phyloP scores from a whole-genome alignment of 2,113 vertebrate genomes.

The Odontophorus gujanensis region DNA sequence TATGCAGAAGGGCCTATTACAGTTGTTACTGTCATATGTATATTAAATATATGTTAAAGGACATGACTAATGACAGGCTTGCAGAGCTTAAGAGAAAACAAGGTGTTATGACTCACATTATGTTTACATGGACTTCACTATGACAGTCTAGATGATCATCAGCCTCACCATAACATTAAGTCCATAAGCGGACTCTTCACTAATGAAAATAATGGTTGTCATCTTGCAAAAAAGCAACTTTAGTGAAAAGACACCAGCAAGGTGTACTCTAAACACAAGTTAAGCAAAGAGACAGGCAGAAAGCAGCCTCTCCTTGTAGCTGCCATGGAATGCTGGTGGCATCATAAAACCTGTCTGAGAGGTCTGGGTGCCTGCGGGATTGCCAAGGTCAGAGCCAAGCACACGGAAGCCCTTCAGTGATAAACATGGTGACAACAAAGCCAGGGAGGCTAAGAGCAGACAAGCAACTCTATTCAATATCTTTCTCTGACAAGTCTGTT shows the following conservation, averaged over 20 bases:
- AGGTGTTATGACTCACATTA: not conserved
- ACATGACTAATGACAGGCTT: not conserved
- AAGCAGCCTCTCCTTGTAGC: not conserved
- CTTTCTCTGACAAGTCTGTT: not conserved
- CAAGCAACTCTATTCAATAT: not conserved
- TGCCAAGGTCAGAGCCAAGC: fast-evolving
- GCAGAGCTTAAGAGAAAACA: not conserved
- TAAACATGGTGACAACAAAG: not conserved
- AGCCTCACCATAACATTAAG: not conserved
- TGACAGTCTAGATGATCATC: not conserved
- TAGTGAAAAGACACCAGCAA: not conserved
- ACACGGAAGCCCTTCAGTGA: not conserved
- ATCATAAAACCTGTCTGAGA: not conserved
- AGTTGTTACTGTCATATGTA: not conserved
- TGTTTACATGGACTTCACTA: not conserved
- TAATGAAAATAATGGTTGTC: slow-evolving; percentile 7
- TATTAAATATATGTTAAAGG: not conserved
- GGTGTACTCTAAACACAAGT: not conserved
- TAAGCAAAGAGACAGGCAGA: not conserved
- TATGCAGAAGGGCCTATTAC: not conserved
- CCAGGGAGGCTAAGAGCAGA: not conserved
- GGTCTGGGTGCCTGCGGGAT: not conserved
- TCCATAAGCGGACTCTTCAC: not conserved
- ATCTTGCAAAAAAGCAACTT: not conserved
- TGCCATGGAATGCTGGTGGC: fast-evolving